A percentile compares a stretch with the other conserved stretches of the same genome.
These are phyloP conservation scores for Drepana falcataria DNA, from an alignment of 2,888 invertebrate genomes.

Conservation along the genomic window DNA sequence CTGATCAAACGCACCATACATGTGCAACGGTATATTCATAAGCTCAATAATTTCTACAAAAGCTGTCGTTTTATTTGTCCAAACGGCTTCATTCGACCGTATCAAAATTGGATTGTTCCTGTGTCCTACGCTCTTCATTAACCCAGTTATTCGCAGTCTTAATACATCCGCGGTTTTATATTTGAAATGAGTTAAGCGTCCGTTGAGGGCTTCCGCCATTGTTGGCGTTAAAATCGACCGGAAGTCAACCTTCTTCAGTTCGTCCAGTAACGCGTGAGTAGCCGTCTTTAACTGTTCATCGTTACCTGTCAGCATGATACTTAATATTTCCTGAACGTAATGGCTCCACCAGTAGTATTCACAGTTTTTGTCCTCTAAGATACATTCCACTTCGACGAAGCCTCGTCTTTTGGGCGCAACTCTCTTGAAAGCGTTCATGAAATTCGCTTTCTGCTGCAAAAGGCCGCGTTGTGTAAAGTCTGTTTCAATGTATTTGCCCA, in stretches of 20 bases:
- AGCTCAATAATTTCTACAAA: slow-evolving; percentile 32
- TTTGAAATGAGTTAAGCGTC: too few relatives aligned
- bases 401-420: too few relatives aligned
- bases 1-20: too few relatives aligned
- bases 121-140: slow-evolving; percentile 23
- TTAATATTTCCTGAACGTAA: slow-evolving; percentile 11
- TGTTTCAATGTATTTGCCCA: slow-evolving; percentile 30
- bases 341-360: too few relatives aligned
- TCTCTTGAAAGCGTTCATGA: too few relatives aligned
- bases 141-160: slow-evolving; percentile 15
- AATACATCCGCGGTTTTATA: too few relatives aligned
- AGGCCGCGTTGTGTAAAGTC: slow-evolving; percentile 18
- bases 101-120: slow-evolving; percentile 29
- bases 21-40: too few relatives aligned
- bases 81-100: slow-evolving; percentile 5
- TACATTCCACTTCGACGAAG: too few relatives aligned
- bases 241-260: slow-evolving; percentile 23
- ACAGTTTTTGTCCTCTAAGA: too few relatives aligned
- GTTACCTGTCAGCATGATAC: slow-evolving; percentile 18
- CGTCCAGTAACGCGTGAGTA: slow-evolving; percentile 34
- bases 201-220: not conserved
- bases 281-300: slow-evolving; percentile 25
- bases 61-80: slow-evolving; percentile 27
- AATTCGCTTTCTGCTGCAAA: too few relatives aligned
- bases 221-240: slow-evolving; percentile 12